These are phyloP conservation scores for Tupiocoris notatus DNA, from an alignment of 2,888 invertebrate genomes.

Conservation along the genomic window DNA sequence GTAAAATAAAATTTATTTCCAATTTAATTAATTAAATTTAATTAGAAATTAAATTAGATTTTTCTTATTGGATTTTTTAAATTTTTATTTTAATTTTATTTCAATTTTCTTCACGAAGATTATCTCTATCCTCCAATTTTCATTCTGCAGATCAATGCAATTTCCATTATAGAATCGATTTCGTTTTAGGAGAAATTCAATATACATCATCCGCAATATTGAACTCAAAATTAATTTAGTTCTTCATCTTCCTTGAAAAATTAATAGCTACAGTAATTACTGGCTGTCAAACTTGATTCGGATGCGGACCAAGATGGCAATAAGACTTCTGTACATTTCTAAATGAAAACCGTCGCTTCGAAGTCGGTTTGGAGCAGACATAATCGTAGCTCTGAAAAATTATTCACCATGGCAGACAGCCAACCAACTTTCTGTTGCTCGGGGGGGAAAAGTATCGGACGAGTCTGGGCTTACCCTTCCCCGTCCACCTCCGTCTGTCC, in stretches of 20 bases:
- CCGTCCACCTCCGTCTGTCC: not conserved
- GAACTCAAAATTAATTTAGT: not conserved
- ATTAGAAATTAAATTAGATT: no score
- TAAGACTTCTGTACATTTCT: not conserved
- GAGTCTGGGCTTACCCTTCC: not conserved
- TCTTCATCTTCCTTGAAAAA: not conserved
- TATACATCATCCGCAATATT: no score
- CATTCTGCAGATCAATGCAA: no score
- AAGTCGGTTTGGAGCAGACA: not conserved
- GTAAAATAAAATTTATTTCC: no score
- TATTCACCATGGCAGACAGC: constrained; percentile 17
- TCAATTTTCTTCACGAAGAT: no score
- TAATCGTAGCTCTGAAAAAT: not conserved
- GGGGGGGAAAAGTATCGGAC: not conserved
- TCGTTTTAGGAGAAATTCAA: no score
- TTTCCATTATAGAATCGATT: no score
- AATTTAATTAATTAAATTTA: no score
- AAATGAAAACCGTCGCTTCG: not conserved
- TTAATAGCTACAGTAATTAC: not conserved
- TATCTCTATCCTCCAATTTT: no score
- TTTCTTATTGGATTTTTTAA: no score
- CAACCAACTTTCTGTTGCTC: constrained; percentile 30
- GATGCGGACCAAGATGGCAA: not conserved
- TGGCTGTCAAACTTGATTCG: not conserved
- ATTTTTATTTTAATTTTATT: no score